These are phyloP conservation scores for Watsonalla cultraria DNA, from an alignment of 2,888 invertebrate genomes.

Conservation along the genomic window DNA sequence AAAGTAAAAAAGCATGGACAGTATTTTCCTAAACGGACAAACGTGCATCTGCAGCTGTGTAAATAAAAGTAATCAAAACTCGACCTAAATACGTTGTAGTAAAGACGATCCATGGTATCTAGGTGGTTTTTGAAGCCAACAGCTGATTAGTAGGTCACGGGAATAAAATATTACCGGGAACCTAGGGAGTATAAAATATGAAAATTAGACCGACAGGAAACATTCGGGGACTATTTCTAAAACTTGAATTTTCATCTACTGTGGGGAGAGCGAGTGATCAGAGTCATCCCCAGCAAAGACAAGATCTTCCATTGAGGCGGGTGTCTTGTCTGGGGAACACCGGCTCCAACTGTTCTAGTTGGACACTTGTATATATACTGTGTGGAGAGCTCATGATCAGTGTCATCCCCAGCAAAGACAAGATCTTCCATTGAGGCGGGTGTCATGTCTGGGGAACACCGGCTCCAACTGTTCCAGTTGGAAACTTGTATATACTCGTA, in stretches of 20 bases:
- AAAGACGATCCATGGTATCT: neutral
- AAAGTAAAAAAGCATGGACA: neutral
- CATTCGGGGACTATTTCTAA: neutral
- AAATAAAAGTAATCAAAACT: neutral
- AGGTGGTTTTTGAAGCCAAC: neutral
- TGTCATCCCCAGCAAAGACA: too few species aligned
- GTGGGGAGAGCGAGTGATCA: too few species aligned
- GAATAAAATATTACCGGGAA: neutral
- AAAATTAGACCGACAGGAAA: neutral
- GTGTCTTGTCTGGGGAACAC: too few species aligned
- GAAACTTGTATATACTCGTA: too few species aligned
- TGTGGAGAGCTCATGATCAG: too few species aligned
- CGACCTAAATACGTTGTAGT: neutral
- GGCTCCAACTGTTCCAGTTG: too few species aligned
- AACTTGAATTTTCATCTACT: neutral
- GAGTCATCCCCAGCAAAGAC: too few species aligned
- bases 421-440: too few species aligned
- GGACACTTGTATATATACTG: too few species aligned
- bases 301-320: too few species aligned
- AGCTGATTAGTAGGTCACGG: slow-evolving; percentile 1
- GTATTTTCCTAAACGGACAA: neutral
- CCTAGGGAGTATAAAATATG: neutral
- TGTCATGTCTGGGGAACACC: too few species aligned
- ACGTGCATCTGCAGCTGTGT: neutral
- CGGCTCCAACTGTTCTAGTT: too few species aligned